Conservation (phyloP, 2,888 invertebrate species). For the Brenthis hecate region DNA sequence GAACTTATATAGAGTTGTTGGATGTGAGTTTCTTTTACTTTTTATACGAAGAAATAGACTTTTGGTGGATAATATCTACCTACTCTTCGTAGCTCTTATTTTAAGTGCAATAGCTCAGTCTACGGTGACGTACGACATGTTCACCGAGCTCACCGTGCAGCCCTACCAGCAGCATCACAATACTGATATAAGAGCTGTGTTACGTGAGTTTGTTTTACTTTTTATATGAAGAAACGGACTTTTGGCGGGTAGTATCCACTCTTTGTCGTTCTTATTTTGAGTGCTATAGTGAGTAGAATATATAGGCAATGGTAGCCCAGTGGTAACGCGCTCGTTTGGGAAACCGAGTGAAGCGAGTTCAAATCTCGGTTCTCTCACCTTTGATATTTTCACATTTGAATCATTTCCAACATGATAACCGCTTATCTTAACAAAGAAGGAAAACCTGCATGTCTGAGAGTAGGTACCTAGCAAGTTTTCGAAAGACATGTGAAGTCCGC, state of each 20-base stretch:
- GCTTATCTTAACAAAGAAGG: no score
- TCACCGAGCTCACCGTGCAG: slow-evolving; percentile 93
- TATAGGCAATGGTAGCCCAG: no score
- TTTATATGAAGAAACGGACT: neutral
- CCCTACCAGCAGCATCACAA: slow-evolving; percentile 92
- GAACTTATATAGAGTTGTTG: slow-evolving; percentile 92
- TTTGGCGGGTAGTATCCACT: neutral
- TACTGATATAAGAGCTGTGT: slow-evolving; percentile 92
- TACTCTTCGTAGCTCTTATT: neutral
- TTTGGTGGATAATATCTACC: neutral
- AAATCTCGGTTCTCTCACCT: no score
- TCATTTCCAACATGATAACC: no score
- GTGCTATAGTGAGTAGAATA: no score
- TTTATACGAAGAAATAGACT: neutral
- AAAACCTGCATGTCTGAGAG: no score
- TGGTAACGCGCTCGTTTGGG: no score
- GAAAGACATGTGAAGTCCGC: no score
- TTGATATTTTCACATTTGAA: no score
- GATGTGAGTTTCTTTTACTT: slow-evolving; percentile 80
- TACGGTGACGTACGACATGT: slow-evolving; percentile 97
- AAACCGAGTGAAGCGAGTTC: no score
- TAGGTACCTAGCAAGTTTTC: no score
- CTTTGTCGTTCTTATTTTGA: neutral
- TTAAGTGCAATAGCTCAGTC: no score
- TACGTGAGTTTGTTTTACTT: slow-evolving; percentile 79